These are phyloP conservation scores for Cebuella pygmaea DNA, from an alignment of 2,797 vertebrate species.

Conservation along the genomic window DNA sequence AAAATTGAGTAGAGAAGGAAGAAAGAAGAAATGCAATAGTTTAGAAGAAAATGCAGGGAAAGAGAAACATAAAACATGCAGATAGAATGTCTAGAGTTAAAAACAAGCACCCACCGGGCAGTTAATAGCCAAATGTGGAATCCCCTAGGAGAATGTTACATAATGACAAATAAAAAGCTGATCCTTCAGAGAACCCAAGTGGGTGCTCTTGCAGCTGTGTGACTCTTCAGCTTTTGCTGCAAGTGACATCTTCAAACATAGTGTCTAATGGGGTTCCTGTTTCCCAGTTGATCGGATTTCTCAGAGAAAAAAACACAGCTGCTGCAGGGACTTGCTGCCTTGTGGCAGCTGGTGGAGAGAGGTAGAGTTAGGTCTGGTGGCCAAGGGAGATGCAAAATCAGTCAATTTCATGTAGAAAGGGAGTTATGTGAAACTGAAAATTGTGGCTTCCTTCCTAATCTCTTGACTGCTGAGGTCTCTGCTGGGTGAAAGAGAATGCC, in stretches of 20 bases:
- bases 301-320: slow-evolving; percentile 64
- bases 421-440: neutral
- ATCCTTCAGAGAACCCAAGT: slow-evolving; percentile 33
- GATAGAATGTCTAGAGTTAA: neutral
- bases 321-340: slow-evolving; percentile 53
- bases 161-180: neutral
- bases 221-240: neutral
- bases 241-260: neutral
- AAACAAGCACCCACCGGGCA: neutral
- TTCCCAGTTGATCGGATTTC: neutral
- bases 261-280: neutral
- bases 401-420: neutral
- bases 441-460: slow-evolving; percentile 12
- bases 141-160: neutral
- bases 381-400: slow-evolving; percentile 32
- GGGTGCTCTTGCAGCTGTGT: neutral
- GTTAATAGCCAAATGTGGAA: neutral
- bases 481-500: neutral
- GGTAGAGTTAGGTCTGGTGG: slow-evolving; percentile 30
- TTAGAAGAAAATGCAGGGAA: neutral
- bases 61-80: neutral
- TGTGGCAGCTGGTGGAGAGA: slow-evolving; percentile 67
- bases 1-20: neutral
- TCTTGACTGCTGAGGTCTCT: slow-evolving; percentile 31
- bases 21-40: neutral